Evolutionary conservation across 2,113 vertebrate genomes (phyloP), one percentile per base, ranked within the genome.

Genomic region (Psilopsiagon aymara): DNA sequence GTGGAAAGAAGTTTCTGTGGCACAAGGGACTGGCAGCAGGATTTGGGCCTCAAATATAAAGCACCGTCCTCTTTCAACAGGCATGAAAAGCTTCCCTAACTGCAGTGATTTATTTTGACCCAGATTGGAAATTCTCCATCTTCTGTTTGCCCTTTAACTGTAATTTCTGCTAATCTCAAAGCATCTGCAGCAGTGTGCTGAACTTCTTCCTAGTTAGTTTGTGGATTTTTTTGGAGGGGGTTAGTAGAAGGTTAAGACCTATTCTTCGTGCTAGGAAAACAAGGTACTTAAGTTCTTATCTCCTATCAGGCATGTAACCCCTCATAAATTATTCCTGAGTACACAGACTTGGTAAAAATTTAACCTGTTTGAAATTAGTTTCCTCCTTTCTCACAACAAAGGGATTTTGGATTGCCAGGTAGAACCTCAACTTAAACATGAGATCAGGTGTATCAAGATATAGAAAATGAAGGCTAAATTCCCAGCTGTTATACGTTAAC

Each of bases 281-380:
- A 94, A 97, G 86, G 93, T 92, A 90, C 88, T 17, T 25, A 37
- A 96, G 43, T 41, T 60, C 96, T 97, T 98, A 98, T 98, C 97
- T 96, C 59, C 46, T 82, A 97, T 98, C 97, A 92, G 64, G 78
- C n/a, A 57, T 66, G 51, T 46, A 91, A 95, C 67, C 35, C n/a
- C 33, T 88, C 89, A 95, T 77, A 93, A 94, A 91, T 89, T 94
- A 91, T 89, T 97, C 84, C 89, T 81, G 53, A 85, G 92, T 97
- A 94, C 95, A 88, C 91, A 96, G 88, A 93, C 88, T 97, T 97
- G 82, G 97, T 98, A 97, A 98, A 97, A 98, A 94, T 98, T 98
- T 98, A 98, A 98, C 98, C 83, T 97, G 60, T 75, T 67, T 95
- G 81, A 96, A 95, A 89, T 82, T 21, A 86, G 55, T 70, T 97